Conservation (phyloP, 2,888 invertebrate species). For the Tolmerus cingulatus region DNA sequence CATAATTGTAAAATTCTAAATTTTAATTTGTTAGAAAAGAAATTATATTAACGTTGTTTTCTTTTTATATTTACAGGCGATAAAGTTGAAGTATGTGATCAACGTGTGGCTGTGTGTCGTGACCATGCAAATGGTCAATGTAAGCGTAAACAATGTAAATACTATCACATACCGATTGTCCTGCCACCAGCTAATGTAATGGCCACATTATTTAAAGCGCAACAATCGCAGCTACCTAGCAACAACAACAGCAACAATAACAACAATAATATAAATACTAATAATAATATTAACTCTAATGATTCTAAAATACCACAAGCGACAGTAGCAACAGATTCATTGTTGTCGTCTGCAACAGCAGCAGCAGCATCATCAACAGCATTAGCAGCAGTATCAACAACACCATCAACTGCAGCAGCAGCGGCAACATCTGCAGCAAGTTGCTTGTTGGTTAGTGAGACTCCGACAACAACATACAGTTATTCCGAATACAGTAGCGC, state of each 20-base stretch:
- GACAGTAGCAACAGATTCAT: slow-evolving; percentile 13
- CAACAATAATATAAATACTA: slow-evolving; percentile 49
- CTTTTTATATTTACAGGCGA: slow-evolving; percentile 73
- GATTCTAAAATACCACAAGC: slow-evolving; percentile 34
- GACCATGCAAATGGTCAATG: slow-evolving; percentile 95
- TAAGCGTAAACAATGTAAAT: slow-evolving; percentile 93
- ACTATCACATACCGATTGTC: slow-evolving; percentile 94
- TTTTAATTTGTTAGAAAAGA: not conserved
- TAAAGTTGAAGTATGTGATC: slow-evolving; percentile 93
- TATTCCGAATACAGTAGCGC: not conserved
- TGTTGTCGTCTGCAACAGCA: not conserved
- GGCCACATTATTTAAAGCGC: slow-evolving; percentile 68
- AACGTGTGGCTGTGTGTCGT: slow-evolving; percentile 94
- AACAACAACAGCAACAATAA: slow-evolving; percentile 52
- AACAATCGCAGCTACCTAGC: slow-evolving; percentile 53
- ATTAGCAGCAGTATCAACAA: slow-evolving; percentile 30
- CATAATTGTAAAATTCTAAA: too few species aligned
- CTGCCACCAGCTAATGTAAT: slow-evolving; percentile 83
- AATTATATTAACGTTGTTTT: not conserved
- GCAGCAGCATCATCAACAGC: slow-evolving; percentile 39
- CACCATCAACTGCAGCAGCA: slow-evolving; percentile 52
- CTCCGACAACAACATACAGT: slow-evolving; percentile 50
- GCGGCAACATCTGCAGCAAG: slow-evolving; percentile 53
- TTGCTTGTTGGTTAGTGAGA: slow-evolving; percentile 48
- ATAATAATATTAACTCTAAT: slow-evolving; percentile 48